These are phyloP conservation scores for Thereva nobilitata DNA, from an alignment of 2,888 invertebrate species.

Conservation along the genomic window DNA sequence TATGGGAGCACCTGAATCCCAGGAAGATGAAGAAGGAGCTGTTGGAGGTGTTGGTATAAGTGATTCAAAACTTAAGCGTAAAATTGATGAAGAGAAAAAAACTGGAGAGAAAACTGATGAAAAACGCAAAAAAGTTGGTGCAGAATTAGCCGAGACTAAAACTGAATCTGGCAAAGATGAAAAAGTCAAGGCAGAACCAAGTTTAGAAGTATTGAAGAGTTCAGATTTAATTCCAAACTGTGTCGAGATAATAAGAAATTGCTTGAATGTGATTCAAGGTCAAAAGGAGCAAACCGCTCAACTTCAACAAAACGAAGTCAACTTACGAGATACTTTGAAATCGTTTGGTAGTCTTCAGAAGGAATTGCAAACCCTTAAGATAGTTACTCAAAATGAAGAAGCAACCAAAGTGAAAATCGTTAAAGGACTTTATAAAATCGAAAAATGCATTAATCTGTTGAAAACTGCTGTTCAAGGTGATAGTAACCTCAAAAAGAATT, in stretches of 20 bases:
- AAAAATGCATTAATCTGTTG: constrained; percentile 8
- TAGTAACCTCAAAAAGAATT: background rate
- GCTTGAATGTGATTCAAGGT: constrained; percentile 12
- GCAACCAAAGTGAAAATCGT: constrained; percentile 5
- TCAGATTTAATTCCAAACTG: constrained; percentile 14
- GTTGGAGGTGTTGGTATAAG: constrained; percentile 38
- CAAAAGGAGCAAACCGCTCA: constrained; percentile 13
- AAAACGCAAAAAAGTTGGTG: background rate
- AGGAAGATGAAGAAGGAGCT: constrained; percentile 42
- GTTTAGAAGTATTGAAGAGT: constrained; percentile 13
- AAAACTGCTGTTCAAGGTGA: background rate
- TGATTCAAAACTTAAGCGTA: constrained; percentile 29
- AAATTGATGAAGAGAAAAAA: constrained; percentile 7
- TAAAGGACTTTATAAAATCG: constrained; percentile 15
- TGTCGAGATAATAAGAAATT: constrained; percentile 15
- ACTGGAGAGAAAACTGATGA: constrained; percentile 13
- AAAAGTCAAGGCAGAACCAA: constrained; percentile 13
- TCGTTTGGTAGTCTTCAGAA: constrained; percentile 11
- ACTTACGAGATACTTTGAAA: constrained; percentile 7
- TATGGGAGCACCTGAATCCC: constrained; percentile 12
- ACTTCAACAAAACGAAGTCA: constrained; percentile 7
- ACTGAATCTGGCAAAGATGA: constrained; percentile 8
- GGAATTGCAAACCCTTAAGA: background rate
- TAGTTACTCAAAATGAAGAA: constrained; percentile 2
- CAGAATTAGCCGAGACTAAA: constrained; percentile 6